Conservation (phyloP, 2,797 vertebrate genomes). For the Girardinus metallicus region DNA sequence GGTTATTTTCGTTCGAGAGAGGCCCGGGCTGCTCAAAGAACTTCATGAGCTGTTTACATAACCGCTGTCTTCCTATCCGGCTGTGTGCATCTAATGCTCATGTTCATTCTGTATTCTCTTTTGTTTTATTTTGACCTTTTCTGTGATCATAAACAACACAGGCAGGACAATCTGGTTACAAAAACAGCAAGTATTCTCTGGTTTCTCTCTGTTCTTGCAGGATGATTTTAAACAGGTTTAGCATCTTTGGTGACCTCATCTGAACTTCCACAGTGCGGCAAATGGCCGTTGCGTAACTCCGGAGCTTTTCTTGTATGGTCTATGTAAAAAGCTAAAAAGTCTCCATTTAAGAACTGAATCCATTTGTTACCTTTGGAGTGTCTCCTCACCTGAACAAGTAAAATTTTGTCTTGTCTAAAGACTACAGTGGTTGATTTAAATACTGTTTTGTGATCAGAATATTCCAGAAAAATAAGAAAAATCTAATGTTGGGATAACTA, state of each 20-base stretch:
- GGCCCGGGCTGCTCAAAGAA: not conserved
- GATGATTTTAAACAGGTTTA: not conserved
- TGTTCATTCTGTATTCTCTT: not conserved
- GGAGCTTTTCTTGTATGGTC: not conserved
- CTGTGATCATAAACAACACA: slow-evolving; percentile 6
- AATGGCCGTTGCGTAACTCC: not conserved
- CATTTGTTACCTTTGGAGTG: not conserved
- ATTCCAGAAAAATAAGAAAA: not conserved
- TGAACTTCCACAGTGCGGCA: not conserved
- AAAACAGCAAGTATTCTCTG: not conserved
- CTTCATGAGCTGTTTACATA: not conserved
- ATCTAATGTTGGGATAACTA: not conserved
- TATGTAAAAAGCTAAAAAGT: not conserved
- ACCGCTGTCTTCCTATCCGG: not conserved
- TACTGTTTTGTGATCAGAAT: not conserved
- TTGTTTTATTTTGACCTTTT: slow-evolving; percentile 1
- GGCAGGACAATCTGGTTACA: not conserved
- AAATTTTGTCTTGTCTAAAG: not conserved
- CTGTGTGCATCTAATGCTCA: slow-evolving; percentile 1
- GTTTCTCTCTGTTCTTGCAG: not conserved
- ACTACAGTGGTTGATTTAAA: not conserved
- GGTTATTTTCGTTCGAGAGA: not conserved
- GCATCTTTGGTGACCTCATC: not conserved
- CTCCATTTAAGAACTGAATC: not conserved
- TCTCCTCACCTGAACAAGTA: not conserved